Evolutionary conservation across 2,113 vertebrate genomes (phyloP), one percentile per base, ranked within the genome.

Genomic region (Neogale vison): DNA sequence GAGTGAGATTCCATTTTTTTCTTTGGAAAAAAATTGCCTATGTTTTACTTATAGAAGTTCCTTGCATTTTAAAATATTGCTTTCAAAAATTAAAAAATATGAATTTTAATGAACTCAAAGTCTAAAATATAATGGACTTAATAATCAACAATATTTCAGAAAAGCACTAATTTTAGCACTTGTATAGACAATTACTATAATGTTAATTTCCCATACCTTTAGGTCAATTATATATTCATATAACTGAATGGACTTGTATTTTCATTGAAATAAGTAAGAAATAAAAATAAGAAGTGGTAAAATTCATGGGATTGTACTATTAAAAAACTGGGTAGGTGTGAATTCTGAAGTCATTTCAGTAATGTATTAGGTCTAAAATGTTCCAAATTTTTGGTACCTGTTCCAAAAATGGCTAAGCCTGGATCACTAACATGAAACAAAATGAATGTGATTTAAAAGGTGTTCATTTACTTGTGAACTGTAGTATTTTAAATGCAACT

Each of bases 401-500:
- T 95, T 86, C 65, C 14, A 31, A 76, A 94, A 92, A 81, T 82
- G 83, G 74, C 23, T 90, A 47, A 93, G 39, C 21, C 67, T 92
- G 23, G 55, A 31, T 79, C 13, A 87, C 52, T 89, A 92, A 92
- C 74, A 34, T 90, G 61, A 97, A 97, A 95, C n/a, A 71, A 96
- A 94, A 88, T 85, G 77, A 93, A 85, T 42, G 6, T n/a, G 72
- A 87, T 96, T 95, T 74, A 85, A 96, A 88, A 69, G 65, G 90
- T 90, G 10, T 50, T 23, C 26, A 76, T 63, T 93, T 95, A 83
- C 31, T n/a, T 96, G 34, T 92, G 42, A 91, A 95, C 36, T 89
- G 36, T 86, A 76, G 20, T 90, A 93, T 94, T 59, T 97, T 87
- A 97, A 83, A 72, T 87, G 24, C 63, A 92, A 96, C 18, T 45